phyloP scores from a whole-genome alignment of 1,140 invertebrate species.

The Panagrolaimus sp. region DNA sequence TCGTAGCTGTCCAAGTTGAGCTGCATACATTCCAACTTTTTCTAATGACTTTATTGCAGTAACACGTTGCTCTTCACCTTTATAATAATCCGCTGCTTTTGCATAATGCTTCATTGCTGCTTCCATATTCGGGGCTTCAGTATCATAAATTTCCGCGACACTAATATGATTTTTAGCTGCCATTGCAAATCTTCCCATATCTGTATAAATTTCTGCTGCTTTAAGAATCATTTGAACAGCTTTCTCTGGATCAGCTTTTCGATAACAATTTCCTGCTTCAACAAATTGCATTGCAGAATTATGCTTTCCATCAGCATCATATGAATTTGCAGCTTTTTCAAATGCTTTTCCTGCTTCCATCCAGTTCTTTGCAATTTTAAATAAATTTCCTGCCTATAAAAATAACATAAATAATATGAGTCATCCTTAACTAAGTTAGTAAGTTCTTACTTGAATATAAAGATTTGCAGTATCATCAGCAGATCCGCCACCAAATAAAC shows the following conservation, averaged over 20 bases:
- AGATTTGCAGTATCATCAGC: constrained; percentile 41
- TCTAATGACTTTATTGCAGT: constrained; percentile 95
- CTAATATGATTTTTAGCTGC: constrained; percentile 95
- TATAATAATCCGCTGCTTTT: constrained; percentile 87
- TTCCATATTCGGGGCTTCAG: constrained; percentile 80
- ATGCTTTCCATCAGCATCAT: constrained; percentile 74
- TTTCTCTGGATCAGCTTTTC: constrained; percentile 88
- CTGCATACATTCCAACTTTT: constrained; percentile 84
- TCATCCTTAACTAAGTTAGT: constrained; percentile 1
- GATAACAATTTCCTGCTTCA: constrained; percentile 93
- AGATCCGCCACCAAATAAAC: constrained; percentile 26
- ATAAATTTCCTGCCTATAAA: constrained; percentile 83
- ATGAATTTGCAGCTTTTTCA: constrained; percentile 72
- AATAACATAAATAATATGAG: constrained; percentile 58
- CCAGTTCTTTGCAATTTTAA: constrained; percentile 99
- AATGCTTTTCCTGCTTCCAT: constrained; percentile 83
- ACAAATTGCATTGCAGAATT: constrained; percentile 89
- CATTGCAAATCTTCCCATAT: constrained; percentile 96
- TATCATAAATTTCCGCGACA: constrained; percentile 95
- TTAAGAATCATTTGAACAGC: constrained; percentile 83
- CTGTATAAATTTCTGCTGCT: constrained; percentile 94
- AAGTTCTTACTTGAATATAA: constrained; percentile 49
- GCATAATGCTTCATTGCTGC: constrained; percentile 86
- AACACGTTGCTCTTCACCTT: constrained; percentile 65
- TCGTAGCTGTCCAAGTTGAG: constrained; percentile 89